These are phyloP conservation scores for Eonycteris spelaea DNA, from an alignment of 2,113 vertebrate genomes.

Conservation along the genomic window DNA sequence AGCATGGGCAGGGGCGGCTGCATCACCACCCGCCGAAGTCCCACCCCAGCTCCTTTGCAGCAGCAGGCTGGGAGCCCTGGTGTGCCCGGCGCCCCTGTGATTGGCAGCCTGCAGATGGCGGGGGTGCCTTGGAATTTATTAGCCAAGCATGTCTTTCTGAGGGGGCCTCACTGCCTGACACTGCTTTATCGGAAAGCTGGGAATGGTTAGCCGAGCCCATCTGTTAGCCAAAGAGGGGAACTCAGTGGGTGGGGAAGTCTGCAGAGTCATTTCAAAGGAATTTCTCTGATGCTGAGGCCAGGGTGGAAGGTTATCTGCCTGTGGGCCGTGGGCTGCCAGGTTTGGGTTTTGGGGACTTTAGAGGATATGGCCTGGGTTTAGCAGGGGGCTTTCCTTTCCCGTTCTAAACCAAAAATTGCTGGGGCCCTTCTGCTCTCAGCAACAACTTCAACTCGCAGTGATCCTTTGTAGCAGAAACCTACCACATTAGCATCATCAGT, in stretches of 20 bases:
- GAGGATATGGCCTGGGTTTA: neutral
- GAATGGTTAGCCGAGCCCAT: constrained; percentile 35
- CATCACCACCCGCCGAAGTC: neutral
- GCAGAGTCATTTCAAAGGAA: constrained; percentile 59
- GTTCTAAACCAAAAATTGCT: fast-evolving
- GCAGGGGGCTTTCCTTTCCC: neutral
- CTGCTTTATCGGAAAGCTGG: constrained; percentile 53
- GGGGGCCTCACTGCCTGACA: constrained; percentile 43
- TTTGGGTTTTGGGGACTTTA: neutral
- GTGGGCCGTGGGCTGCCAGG: neutral
- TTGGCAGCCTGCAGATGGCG: constrained; percentile 63
- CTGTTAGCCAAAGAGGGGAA: constrained; percentile 33
- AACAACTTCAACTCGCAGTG: neutral
- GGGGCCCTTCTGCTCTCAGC: neutral
- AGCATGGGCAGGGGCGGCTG: neutral
- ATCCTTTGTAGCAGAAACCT: constrained; percentile 4
- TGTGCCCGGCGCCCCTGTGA: constrained; percentile 33
- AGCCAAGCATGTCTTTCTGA: constrained; percentile 10
- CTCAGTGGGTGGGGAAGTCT: constrained; percentile 41
- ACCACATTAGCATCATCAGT: neutral
- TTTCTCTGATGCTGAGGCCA: constrained; percentile 37
- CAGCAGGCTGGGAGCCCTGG: constrained; percentile 42
- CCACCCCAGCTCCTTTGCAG: neutral
- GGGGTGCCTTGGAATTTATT: constrained; percentile 57
- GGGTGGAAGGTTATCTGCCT: neutral